Evolutionary conservation across 2,113 vertebrate species (phyloP).

Genomic region (Scatophagus argus): DNA sequence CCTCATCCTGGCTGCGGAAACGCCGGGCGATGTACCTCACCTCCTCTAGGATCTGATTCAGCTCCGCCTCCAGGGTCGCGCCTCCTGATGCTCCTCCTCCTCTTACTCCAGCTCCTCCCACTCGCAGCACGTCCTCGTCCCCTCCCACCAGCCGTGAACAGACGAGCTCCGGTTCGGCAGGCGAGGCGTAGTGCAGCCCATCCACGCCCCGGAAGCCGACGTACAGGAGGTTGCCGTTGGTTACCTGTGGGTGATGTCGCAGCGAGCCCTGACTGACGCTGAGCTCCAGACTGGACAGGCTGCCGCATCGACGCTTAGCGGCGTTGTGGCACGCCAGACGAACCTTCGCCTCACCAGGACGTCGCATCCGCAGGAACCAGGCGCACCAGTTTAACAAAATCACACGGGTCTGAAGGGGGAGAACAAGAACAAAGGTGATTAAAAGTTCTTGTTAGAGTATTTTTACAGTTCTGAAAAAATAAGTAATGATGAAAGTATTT

Average conservation of each 20-base stretch:
- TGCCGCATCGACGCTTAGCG: constrained; percentile 82
- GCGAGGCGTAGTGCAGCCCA: constrained; percentile 82
- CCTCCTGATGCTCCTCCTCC: constrained; percentile 61
- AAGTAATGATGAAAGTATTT: too few relatives aligned
- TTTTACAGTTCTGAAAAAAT: too few relatives aligned
- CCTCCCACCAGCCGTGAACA: constrained; percentile 86
- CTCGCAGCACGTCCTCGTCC: constrained; percentile 69
- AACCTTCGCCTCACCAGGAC: constrained; percentile 88
- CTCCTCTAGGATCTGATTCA: constrained; percentile 90
- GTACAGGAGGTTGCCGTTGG: constrained; percentile 87
- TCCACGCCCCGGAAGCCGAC: constrained; percentile 81
- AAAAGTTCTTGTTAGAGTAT: too few relatives aligned
- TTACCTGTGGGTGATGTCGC: constrained; percentile 73
- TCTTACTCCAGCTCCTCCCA: constrained; percentile 63
- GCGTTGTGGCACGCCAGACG: constrained; percentile 86
- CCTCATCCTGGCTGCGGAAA: constrained; percentile 90
- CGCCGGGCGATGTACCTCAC: constrained; percentile 88
- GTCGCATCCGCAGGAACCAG: constrained; percentile 94
- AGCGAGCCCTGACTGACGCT: constrained; percentile 72
- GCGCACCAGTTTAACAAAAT: constrained; percentile 94
- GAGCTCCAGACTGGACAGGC: constrained; percentile 89
- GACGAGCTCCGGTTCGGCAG: constrained; percentile 85
- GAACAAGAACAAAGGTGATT: neutral
- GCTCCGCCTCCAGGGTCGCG: constrained; percentile 75
- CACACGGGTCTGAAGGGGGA: constrained; percentile 84